Percentiles rank a stretch among this genome's conserved stretches.
These are phyloP conservation scores for Percopsis omiscomaycus DNA, from an alignment of 2,797 vertebrate genomes.

Conservation along the genomic window DNA sequence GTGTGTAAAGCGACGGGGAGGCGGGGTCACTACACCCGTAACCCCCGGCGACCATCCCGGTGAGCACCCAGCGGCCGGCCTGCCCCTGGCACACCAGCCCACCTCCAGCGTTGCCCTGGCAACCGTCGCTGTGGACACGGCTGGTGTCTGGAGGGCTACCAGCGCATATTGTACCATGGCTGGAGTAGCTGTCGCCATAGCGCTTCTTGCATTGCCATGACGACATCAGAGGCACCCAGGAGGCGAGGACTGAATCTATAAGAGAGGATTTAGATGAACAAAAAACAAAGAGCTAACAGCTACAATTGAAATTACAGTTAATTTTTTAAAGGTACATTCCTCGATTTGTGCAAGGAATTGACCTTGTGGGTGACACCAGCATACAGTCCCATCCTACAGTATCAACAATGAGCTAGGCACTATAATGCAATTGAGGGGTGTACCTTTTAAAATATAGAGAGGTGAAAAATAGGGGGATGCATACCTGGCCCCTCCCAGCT, in stretches of 20 bases:
- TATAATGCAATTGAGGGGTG: not conserved
- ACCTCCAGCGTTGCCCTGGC: conserved; percentile 88
- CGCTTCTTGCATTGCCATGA: conserved; percentile 84
- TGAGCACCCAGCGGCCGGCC: conserved; percentile 83
- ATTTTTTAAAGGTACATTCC: no score
- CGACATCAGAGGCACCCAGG: conserved; percentile 86
- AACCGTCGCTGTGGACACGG: conserved; percentile 81
- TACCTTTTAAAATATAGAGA: not conserved
- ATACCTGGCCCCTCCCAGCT: conserved; percentile 86
- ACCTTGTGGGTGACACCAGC: no score
- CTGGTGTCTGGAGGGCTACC: conserved; percentile 87
- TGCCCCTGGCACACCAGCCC: conserved; percentile 85
- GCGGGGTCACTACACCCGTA: conserved; percentile 84
- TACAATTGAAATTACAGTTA: not conserved
- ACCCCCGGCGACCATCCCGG: conserved; percentile 86
- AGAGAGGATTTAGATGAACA: conserved; percentile 21
- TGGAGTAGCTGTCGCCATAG: conserved; percentile 86
- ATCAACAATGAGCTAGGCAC: no score
- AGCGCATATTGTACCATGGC: conserved; percentile 87
- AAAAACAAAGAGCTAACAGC: not conserved
- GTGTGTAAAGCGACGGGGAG: conserved; percentile 87
- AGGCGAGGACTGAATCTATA: conserved; percentile 84
- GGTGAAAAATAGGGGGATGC: not conserved
- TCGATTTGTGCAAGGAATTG: no score
- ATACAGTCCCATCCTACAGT: no score